Evolutionary conservation across 1,140 invertebrate species (phyloP), one percentile per base, ranked within the genome.

Genomic region (Drosophila asahinai): DNA sequence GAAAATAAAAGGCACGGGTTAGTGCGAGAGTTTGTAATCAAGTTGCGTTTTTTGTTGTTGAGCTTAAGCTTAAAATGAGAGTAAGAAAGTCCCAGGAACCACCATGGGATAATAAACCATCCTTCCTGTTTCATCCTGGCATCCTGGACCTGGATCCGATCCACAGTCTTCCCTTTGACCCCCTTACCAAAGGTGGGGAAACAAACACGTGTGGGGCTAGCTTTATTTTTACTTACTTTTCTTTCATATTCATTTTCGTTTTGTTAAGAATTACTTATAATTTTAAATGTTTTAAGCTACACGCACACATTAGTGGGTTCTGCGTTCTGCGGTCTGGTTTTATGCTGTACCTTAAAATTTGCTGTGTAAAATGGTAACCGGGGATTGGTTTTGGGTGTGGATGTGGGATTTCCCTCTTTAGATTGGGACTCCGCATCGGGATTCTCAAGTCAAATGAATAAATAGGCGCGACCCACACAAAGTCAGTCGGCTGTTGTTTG

Each of bases 161-260:
- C 55, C 54, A 38, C 36, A 60, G 54, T 80, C 64, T 87, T 90
- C 75, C 81, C 86, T 63, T 77, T 63, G 54, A 89, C 86, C 86
- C 86, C 86, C 86, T 89, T 89, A 89, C 86, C 86, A 90, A 90
- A 89, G 86, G 86, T 89, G 84, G 84, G 84, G 81, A 89, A 89
- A 86, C 81, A 89, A 89, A 89, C 79, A 89, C 86, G 79, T 86
- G 48, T 72, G 76, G 74, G 80, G 77, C 79, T 72, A 70, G 75
- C 77, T 89, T 89, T 89, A 89, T 89, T 89, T 89, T 89, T 90
- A 90, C 86, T 89, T 89, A 89, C 86, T 89, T 75, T 81, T 58
- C 62, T 77, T 68, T 90, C 86, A 89, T 89, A 90, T 80, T 84
- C 71, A 81, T 79, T 57, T 57, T 57, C 36, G 40, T 57, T 40